phyloP scores from a whole-genome alignment of 2,113 vertebrate genomes.

The Eulacestoma nigropectus region DNA sequence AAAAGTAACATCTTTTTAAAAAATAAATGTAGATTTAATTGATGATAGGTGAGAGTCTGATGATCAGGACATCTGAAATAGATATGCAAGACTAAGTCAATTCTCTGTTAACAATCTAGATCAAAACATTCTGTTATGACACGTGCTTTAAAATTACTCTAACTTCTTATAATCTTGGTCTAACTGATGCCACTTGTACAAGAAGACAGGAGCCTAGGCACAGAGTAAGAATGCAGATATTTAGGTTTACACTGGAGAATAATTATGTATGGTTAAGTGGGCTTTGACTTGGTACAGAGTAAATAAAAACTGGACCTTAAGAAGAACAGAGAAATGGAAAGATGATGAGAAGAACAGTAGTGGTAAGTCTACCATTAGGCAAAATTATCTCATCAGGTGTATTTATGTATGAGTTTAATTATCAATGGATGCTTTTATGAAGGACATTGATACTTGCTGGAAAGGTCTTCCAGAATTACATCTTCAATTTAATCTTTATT shows the following conservation, averaged over 20 bases:
- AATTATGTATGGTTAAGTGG: background rate
- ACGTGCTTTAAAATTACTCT: background rate
- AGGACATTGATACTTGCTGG: background rate
- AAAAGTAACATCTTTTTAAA: background rate
- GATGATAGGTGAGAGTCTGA: background rate
- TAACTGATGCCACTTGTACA: background rate
- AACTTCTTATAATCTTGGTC: background rate
- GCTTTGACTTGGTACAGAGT: background rate
- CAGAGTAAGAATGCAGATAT: background rate
- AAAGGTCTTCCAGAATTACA: background rate
- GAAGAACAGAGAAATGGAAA: background rate
- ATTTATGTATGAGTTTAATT: background rate
- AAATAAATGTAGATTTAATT: background rate
- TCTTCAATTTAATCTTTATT: background rate
- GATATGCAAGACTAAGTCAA: background rate
- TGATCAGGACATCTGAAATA: background rate
- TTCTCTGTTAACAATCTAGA: background rate
- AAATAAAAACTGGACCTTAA: background rate
- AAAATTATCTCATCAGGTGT: background rate
- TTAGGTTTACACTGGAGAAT: background rate
- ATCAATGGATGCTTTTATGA: background rate
- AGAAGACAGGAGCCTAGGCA: background rate
- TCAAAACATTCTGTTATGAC: background rate
- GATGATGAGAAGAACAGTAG: background rate
- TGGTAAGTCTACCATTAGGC: background rate